A percentile compares a stretch with the other conserved stretches of the same genome.
These are phyloP conservation scores for Neolamprologus multifasciatus DNA, from an alignment of 2,797 vertebrate genomes.

Conservation along the genomic window DNA sequence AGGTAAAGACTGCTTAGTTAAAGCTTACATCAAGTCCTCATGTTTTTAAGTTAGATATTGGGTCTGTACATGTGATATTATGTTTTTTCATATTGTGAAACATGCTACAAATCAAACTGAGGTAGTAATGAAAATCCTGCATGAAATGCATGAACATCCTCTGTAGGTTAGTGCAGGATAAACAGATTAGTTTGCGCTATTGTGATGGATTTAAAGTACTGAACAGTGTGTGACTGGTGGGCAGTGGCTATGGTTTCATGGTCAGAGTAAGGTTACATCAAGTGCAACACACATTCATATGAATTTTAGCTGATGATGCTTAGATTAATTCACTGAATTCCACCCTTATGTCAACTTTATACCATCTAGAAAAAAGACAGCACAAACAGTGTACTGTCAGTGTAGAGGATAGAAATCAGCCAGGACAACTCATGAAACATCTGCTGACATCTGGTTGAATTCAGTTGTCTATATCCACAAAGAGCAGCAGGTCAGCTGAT, in stretches of 20 bases:
- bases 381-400: not conserved
- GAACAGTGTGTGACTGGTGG: not conserved
- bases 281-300: not conserved
- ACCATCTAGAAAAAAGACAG: not conserved
- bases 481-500: not conserved
- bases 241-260: not conserved
- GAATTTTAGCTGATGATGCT: not conserved
- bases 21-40: not conserved
- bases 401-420: not conserved
- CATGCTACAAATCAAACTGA: not conserved
- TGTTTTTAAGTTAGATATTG: not conserved
- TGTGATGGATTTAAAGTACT: not conserved
- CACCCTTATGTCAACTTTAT: not conserved
- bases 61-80: not conserved
- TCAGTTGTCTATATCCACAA: not conserved
- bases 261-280: not conserved
- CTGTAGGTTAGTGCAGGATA: not conserved
- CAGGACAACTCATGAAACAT: not conserved
- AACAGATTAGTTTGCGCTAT: not conserved
- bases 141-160: not conserved
- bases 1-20: not conserved
- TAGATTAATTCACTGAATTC: not conserved
- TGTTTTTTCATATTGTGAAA: not conserved
- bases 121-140: not conserved
- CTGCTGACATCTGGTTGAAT: not conserved